A percentile compares a stretch with the other conserved stretches of the same genome.
Conservation (phyloP, 2,113 vertebrate species). For the Bufo bufo region DNA sequence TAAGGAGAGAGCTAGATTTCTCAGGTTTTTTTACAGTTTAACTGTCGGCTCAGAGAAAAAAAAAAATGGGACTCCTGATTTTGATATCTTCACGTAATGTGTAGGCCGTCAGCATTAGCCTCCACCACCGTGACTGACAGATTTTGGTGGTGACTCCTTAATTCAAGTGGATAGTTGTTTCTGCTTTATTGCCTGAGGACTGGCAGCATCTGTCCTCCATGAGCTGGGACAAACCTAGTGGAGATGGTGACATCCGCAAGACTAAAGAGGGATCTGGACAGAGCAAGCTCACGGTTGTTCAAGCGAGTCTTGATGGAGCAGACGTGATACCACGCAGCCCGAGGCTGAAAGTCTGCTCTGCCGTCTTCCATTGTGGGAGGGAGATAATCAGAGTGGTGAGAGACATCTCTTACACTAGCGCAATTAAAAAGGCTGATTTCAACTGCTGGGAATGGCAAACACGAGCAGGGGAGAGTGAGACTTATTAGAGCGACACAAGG, state of each 20-base stretch:
- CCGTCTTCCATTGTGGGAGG: conserved; percentile 49
- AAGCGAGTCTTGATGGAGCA: conserved; percentile 38
- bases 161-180: conserved; percentile 40
- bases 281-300: conserved; percentile 16
- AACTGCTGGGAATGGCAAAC: conserved; percentile 56
- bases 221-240: conserved; percentile 33
- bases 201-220: conserved; percentile 48
- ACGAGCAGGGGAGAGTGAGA: conserved; percentile 54
- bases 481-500: conserved; percentile 56
- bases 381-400: conserved; percentile 41
- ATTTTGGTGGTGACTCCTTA: conserved; percentile 34
- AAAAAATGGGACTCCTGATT: conserved; percentile 24
- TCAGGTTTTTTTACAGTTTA: not conserved
- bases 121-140: conserved; percentile 11
- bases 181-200: conserved; percentile 30
- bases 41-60: not conserved
- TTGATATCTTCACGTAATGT: not conserved
- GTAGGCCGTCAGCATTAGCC: not conserved
- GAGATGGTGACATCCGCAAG: conserved; percentile 35
- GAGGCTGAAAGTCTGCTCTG: conserved; percentile 53
- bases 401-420: conserved; percentile 38
- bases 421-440: conserved; percentile 58
- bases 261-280: conserved; percentile 34
- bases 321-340: conserved; percentile 50
- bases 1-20: not conserved